phyloP scores from a whole-genome alignment of 2,113 vertebrate species.

The Hirundichthys speculiger region DNA sequence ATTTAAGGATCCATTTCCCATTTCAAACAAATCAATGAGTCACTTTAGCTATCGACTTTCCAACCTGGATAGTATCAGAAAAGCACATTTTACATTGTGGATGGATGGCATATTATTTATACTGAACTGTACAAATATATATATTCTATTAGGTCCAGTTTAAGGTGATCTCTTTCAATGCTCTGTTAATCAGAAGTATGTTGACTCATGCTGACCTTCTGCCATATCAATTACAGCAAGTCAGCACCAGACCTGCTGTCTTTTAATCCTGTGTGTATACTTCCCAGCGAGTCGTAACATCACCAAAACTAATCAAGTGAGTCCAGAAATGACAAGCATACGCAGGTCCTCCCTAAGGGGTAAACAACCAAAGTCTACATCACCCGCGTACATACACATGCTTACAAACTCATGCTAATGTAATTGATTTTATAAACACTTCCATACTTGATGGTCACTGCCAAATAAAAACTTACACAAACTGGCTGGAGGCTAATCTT shows the following conservation, averaged over 20 bases:
- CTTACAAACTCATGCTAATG: constrained; percentile 35
- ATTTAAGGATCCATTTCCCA: no score
- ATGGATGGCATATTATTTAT: no score
- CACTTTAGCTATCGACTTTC: no score
- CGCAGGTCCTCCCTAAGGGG: constrained; percentile 64
- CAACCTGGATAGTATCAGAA: constrained; percentile 4
- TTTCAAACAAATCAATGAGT: no score
- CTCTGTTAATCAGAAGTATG: constrained; percentile 37
- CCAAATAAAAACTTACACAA: constrained; percentile 58
- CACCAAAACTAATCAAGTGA: constrained; percentile 63
- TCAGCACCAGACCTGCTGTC: constrained; percentile 38
- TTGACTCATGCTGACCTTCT: constrained; percentile 54
- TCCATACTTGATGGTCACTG: constrained; percentile 50
- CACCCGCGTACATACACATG: constrained; percentile 17
- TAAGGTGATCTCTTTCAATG: constrained; percentile 39
- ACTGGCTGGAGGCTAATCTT: constrained; percentile 53
- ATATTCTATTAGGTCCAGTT: no score
- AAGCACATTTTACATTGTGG: constrained; percentile 8
- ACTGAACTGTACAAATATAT: no score
- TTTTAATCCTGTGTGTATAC: constrained; percentile 11
- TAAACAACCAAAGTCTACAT: constrained; percentile 59
- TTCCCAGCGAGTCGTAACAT: constrained; percentile 49
- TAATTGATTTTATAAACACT: constrained; percentile 65
- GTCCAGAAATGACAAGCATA: constrained; percentile 56
- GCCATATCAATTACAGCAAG: constrained; percentile 48